A percentile compares a stretch with the other conserved stretches of the same genome.
Conservation (phyloP, 2,797 vertebrate genomes). For the Rousettus madagascariensis region DNA sequence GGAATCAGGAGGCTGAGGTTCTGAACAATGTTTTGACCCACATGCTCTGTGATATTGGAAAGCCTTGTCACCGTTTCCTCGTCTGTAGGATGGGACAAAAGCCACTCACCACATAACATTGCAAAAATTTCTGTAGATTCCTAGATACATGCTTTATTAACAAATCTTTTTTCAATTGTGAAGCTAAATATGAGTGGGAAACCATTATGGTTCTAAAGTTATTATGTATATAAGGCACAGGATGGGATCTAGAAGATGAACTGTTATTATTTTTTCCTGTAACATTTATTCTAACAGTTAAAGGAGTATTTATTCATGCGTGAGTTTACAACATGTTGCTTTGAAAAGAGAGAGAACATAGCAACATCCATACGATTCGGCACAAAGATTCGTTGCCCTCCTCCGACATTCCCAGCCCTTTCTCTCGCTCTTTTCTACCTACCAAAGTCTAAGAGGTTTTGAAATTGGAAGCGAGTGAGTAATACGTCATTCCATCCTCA, state of each 20-base stretch:
- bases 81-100: not conserved
- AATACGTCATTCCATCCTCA: not conserved
- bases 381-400: not conserved
- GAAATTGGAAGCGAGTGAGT: not conserved
- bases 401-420: not conserved
- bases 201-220: not conserved
- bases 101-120: not conserved
- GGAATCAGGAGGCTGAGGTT: not conserved
- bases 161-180: not conserved
- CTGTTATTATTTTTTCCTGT: not conserved
- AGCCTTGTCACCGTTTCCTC: not conserved
- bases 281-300: not conserved
- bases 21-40: not conserved
- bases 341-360: not conserved
- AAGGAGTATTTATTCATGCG: not conserved
- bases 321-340: not conserved
- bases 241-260: not conserved
- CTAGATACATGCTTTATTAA: not conserved
- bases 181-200: not conserved
- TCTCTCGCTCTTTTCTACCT: not conserved
- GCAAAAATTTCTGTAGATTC: not conserved
- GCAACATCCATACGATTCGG: not conserved
- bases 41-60: not conserved
- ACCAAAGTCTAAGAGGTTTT: not conserved
- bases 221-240: not conserved